Evolutionary conservation across 2,113 vertebrate genomes (phyloP).

Genomic region (Pitta sordida): DNA sequence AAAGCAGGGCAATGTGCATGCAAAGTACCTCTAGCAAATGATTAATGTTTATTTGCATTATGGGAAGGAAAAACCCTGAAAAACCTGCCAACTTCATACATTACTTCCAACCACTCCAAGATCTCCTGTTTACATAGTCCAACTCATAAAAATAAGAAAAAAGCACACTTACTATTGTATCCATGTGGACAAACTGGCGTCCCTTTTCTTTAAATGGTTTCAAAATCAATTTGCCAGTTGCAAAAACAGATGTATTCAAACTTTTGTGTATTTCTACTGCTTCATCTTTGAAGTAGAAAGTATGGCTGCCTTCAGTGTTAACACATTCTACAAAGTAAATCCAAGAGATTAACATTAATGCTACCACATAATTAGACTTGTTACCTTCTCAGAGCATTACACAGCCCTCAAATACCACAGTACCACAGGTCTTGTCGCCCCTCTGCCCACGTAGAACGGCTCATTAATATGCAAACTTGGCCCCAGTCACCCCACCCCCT

Average conservation of each 20-base stretch:
- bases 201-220: conserved; percentile 77
- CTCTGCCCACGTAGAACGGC: too few species aligned
- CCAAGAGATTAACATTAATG: neutral
- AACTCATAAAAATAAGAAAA: neutral
- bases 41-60: neutral
- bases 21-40: neutral
- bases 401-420: too few species aligned
- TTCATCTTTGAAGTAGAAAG: conserved; percentile 33
- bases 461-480: too few species aligned
- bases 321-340: conserved; percentile 65
- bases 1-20: neutral
- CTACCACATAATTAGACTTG: neutral
- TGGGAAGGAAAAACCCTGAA: neutral
- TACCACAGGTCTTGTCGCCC: too few species aligned
- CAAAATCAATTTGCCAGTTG: conserved; percentile 72
- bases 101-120: neutral
- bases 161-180: conserved; percentile 71
- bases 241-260: conserved; percentile 69
- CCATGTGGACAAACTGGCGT: conserved; percentile 65
- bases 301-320: conserved; percentile 3
- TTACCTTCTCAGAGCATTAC: neutral
- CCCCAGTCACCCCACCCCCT: too few species aligned
- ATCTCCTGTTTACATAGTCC: neutral
- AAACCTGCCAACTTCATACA: neutral
- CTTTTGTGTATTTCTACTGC: conserved; percentile 66